These are phyloP conservation scores for Amblyornis subalaris DNA, from an alignment of 2,113 vertebrate genomes.

Conservation along the genomic window DNA sequence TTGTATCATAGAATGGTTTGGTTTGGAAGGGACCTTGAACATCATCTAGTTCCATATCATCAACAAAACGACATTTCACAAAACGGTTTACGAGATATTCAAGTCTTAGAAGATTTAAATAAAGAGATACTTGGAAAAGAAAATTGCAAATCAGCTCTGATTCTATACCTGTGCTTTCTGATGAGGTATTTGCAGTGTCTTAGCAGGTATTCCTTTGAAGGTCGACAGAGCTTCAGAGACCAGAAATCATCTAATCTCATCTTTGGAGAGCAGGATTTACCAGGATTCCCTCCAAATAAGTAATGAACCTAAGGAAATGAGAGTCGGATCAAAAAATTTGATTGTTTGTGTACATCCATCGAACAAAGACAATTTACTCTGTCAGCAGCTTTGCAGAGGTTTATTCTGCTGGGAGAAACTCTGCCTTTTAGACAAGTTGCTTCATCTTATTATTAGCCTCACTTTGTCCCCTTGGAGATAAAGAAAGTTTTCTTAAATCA, in stretches of 20 bases:
- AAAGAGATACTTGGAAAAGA: neutral
- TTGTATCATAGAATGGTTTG: neutral
- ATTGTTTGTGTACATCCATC: neutral
- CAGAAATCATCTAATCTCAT: conserved; percentile 99
- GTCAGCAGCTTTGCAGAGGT: neutral
- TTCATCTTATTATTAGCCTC: neutral
- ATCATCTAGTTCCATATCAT: neutral
- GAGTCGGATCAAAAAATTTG: conserved; percentile 1
- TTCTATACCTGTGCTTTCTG: conserved; percentile 88
- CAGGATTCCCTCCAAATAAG: conserved; percentile 97
- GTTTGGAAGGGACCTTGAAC: neutral
- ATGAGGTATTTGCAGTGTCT: conserved; percentile 98
- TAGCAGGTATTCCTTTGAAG: conserved; percentile 95
- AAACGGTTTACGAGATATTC: neutral
- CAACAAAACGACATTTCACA: neutral
- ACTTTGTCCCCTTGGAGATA: neutral
- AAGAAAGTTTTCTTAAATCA: neutral
- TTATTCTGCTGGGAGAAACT: neutral
- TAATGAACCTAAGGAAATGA: conserved; percentile 88
- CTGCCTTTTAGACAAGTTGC: neutral
- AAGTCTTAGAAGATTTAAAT: neutral
- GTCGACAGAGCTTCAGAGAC: conserved; percentile 95
- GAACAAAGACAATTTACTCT: neutral
- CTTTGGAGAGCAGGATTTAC: conserved; percentile 97
- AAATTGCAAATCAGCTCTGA: neutral